Evolutionary conservation across 2,888 invertebrate genomes (phyloP), one percentile per base, ranked within the genome.

Genomic region (Ceratothoa steindachneri): DNA sequence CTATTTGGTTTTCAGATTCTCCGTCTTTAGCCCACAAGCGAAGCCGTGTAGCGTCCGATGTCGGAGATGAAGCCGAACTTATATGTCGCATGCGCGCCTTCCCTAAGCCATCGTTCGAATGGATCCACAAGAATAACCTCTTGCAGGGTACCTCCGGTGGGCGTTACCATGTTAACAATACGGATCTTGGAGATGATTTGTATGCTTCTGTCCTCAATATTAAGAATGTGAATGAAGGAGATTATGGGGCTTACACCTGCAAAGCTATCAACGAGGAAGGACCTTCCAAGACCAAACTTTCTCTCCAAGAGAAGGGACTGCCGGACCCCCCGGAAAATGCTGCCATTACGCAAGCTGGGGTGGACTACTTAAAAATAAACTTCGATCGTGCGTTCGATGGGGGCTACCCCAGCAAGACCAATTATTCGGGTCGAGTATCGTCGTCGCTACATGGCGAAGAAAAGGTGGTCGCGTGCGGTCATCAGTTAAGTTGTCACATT

Each of bases 371-470:
- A 0, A 90, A 91, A 0, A 85, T 95, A 24, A 88, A 89, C 74
- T 95, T 95, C 95, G 91, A 92, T 82, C 89, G 93, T 0, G 95
- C 95, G 0, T 96, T 95, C 83, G 93, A 95, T 83, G 95, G 95
- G 0, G 95, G 95, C 0, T 85, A 93, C 71, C 89, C 89, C 67
- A 92, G 90, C 82, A 95, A 94, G 0, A 93, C 93, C 83, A 93
- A 92, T 85, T 92, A 92, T 82, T 91, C 93, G n/a, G 89, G 90
- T 68, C 24, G 74, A 79, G 30, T 81, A 79, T 71, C 81, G 76
- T 71, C 75, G 66, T 73, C 29, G 69, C 65, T 12, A 24, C 60
- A 60, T 24, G 24, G 24, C 19, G 60, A 24, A 24, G 60, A 22
- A 1, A 60, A 24, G 19, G 27, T 60, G 12, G 60, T 60, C 22